These are phyloP conservation scores for Acanthis flammea DNA, from an alignment of 2,797 vertebrate species.

Conservation along the genomic window DNA sequence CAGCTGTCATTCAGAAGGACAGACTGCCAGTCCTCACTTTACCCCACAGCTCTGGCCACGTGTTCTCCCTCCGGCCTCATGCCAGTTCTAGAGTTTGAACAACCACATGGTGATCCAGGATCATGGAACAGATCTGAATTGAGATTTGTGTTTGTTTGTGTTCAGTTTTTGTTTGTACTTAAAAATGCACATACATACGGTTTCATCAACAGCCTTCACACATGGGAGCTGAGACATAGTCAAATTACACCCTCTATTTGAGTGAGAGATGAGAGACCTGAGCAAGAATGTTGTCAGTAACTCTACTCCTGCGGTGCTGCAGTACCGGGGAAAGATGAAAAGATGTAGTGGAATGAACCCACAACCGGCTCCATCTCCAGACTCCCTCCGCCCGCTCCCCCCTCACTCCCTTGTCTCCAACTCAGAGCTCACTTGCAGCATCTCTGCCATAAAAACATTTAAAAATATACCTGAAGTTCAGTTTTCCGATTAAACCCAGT, in stretches of 20 bases:
- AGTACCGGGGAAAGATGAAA: constrained; percentile 41
- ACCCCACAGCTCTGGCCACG: background rate
- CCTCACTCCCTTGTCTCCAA: background rate
- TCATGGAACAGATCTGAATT: background rate
- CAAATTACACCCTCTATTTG: constrained; percentile 68
- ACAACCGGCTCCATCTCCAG: background rate
- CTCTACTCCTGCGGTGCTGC: background rate
- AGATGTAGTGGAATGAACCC: constrained; percentile 37
- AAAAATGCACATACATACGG: background rate
- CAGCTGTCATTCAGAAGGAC: constrained; percentile 53
- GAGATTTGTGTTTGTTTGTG: background rate
- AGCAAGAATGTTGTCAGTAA: constrained; percentile 57
- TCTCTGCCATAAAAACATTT: background rate
- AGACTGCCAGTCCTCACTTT: constrained; percentile 42
- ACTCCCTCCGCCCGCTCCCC: background rate
- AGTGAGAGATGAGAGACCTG: constrained; percentile 64
- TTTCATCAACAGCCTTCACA: constrained; percentile 42
- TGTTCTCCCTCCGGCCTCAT: background rate
- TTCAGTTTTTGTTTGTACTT: background rate
- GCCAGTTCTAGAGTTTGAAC: background rate
- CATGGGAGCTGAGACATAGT: constrained; percentile 41
- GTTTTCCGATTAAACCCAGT: background rate
- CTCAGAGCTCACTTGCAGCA: background rate
- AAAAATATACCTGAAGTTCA: background rate
- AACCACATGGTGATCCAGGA: background rate